phyloP scores from a whole-genome alignment of 2,113 vertebrate species.

The Bucco capensis region DNA sequence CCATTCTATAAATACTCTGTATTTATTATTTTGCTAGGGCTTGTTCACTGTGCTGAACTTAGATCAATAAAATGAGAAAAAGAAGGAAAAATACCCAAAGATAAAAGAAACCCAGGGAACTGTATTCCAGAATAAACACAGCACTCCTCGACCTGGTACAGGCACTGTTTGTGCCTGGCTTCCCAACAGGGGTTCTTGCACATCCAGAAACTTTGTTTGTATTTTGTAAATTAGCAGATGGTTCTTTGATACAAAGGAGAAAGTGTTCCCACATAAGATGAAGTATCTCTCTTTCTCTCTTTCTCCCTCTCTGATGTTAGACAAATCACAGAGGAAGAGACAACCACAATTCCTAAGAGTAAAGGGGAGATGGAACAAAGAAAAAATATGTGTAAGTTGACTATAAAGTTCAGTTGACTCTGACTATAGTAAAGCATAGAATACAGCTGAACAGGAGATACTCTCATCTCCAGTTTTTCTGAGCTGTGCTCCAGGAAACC shows the following conservation, averaged over 20 bases:
- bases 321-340: not conserved
- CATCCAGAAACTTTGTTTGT: constrained; percentile 65
- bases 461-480: not conserved
- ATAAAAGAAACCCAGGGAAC: not conserved
- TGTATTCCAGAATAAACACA: constrained; percentile 46
- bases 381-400: not conserved
- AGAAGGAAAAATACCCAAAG: constrained; percentile 28
- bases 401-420: not conserved
- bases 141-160: constrained; percentile 4
- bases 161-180: constrained; percentile 53
- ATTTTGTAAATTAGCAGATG: constrained; percentile 70
- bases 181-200: constrained; percentile 45
- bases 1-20: not conserved
- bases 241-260: constrained; percentile 61
- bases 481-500: not conserved
- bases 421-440: not conserved
- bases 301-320: not conserved
- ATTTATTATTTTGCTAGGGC: constrained; percentile 19
- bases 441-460: not conserved
- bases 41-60: not conserved
- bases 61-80: constrained; percentile 14
- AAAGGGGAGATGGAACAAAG: not conserved
- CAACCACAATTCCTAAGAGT: not conserved
- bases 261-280: constrained; percentile 18
- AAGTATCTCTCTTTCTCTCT: not conserved